Evolutionary conservation across 2,113 vertebrate species (phyloP), one percentile per base, ranked within the genome.

Genomic region (Ciconia maguari): DNA sequence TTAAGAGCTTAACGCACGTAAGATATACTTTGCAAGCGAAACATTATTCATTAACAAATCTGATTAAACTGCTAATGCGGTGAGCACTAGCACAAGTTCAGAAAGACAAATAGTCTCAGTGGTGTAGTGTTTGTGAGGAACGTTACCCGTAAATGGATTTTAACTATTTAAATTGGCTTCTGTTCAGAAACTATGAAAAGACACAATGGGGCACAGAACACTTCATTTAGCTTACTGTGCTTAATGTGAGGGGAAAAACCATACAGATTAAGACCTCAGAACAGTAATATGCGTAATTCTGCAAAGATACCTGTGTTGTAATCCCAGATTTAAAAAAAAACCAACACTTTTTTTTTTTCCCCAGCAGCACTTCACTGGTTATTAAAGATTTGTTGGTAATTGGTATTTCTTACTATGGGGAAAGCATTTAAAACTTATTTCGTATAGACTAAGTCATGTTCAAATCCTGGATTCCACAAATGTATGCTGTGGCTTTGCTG

Each of bases 11-110:
- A 96, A 92, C 32, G 78, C 94, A 94, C 15, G 1, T 60, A 96
- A 96, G 78, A 93, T 95, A 94, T 92, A 91, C 87, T 96, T 95
- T 80, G 94, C 83, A 93, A 93, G 90, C 27, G 48, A 93, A 96
- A 95, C 87, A 94, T 94, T 96, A 96, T 91, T 96, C 94, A 96
- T 85, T 93, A 96, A 96, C 92, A 95, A 97, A 91, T 90, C 94
- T 95, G 94, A 95, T 95, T 95, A 94, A 96, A 89, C 84, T 93
- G 89, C 89, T 94, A 94, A 93, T 87, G 94, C 92, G 93, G 76
- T 11, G 86, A 95, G 94, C 57, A 44, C 61, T 55, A 78, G 84
- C 75, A 61, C 94, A 95, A 76, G 92, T 94, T 94, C 91, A 94
- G 92, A 90, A 96, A 96, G 96, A 97, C 94, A 93, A 94, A 97